Percentiles rank a stretch among this genome's conserved stretches.
phyloP scores from a whole-genome alignment of 1,140 invertebrate genomes.

The Venustaconcha ellipsiformis region DNA sequence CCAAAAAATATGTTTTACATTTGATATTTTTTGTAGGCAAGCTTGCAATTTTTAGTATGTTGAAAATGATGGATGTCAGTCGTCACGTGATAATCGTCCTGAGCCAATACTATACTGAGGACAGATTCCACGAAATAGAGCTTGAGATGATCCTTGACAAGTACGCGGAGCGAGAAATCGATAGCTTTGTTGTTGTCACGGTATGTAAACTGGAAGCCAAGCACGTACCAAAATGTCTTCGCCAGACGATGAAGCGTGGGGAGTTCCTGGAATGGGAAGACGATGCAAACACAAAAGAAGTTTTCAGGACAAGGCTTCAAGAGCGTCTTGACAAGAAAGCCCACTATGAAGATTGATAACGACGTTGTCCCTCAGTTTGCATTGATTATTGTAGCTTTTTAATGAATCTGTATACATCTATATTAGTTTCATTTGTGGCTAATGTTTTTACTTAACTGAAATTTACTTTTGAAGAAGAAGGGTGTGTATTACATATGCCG shows the following conservation, averaged over 20 bases:
- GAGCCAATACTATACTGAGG: slow-evolving; percentile 31
- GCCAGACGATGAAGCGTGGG: slow-evolving; percentile 21
- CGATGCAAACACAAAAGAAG: slow-evolving; percentile 17
- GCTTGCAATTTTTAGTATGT: slow-evolving; percentile 27
- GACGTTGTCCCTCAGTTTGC: too few relatives aligned
- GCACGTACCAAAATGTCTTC: slow-evolving; percentile 25
- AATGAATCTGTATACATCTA: too few relatives aligned
- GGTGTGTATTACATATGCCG: too few relatives aligned
- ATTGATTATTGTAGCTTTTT: too few relatives aligned
- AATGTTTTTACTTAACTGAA: too few relatives aligned
- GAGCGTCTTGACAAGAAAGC: background rate
- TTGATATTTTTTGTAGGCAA: slow-evolving; percentile 13
- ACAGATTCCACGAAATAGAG: slow-evolving; percentile 35
- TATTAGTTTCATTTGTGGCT: too few relatives aligned
- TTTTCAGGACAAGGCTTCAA: slow-evolving; percentile 26
- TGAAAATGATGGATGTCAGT: slow-evolving; percentile 37
- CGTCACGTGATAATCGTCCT: slow-evolving; percentile 43
- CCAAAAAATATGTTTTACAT: too few relatives aligned
- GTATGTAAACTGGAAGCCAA: slow-evolving; percentile 22
- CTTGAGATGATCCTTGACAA: slow-evolving; percentile 23
- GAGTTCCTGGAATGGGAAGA: slow-evolving; percentile 37
- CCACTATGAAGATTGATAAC: too few relatives aligned
- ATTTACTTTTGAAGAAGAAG: too few relatives aligned
- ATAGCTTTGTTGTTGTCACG: slow-evolving; percentile 37
- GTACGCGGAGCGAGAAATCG: slow-evolving; percentile 23